These are phyloP conservation scores for Orycteropus afer DNA, from an alignment of 2,113 vertebrate genomes.

Conservation along the genomic window DNA sequence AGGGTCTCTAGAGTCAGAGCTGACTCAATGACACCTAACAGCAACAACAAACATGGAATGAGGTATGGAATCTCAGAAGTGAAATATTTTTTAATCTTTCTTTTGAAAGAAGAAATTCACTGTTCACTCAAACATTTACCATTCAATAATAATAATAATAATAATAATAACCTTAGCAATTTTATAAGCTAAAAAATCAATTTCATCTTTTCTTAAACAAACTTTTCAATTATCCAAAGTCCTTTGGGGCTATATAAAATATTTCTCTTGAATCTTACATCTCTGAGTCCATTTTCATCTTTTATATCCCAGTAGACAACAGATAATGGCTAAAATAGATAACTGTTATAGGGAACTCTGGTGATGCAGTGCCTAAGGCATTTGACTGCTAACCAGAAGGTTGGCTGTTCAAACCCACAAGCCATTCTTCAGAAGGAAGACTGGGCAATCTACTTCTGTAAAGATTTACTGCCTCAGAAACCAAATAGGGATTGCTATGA, in stretches of 20 bases:
- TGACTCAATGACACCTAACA: no score
- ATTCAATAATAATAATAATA: constrained; percentile 39
- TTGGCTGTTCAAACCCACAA: no score
- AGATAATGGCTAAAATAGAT: constrained; percentile 79
- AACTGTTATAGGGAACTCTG: constrained; percentile 69
- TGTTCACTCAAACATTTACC: constrained; percentile 71
- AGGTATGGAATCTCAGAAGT: constrained; percentile 50
- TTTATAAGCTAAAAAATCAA: constrained; percentile 71
- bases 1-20: no score
- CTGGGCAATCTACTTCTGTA: no score
- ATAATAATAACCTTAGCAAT: no score
- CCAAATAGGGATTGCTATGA: no score
- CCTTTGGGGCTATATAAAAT: constrained; percentile 64
- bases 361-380: no score
- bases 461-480: no score
- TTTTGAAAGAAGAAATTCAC: constrained; percentile 5
- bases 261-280: constrained; percentile 21
- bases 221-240: constrained; percentile 72
- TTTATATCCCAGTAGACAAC: constrained; percentile 66
- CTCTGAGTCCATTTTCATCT: constrained; percentile 57
- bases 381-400: no score
- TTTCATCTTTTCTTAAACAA: constrained; percentile 65
- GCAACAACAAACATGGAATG: no score
- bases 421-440: no score
- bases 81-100: constrained; percentile 54